Evolutionary conservation across 1,140 invertebrate genomes (phyloP), one percentile per base, ranked within the genome.

Genomic region (Microplitis demolitor): DNA sequence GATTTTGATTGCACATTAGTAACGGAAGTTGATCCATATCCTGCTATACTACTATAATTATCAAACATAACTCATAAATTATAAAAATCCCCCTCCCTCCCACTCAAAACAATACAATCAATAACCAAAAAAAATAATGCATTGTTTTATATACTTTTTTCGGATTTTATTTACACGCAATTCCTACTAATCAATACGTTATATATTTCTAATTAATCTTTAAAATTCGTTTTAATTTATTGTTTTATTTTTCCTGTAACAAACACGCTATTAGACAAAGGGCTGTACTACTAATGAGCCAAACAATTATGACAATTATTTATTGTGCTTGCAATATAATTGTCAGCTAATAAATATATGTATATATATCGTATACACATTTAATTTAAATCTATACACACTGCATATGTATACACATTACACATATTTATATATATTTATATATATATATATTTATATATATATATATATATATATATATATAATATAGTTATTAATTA

Each of bases 251-350:
- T 76, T 79, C 79, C 71, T 77, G 82, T 78, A 82, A 81, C 75
- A 81, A 76, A 83, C 79, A 82, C 80, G 78, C 77, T 82, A 82
- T 80, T 81, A 84, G 83, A 84, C 77, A 82, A 81, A 83, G 80
- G 78, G 82, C 72, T 77, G 66, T 66, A 75, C 76, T 77, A 79
- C 79, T 80, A 83, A 72, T 78, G 76, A 79, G 67, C 56, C 75
- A 78, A 79, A 80, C 78, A 80, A 75, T 80, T 77, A 78, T 78
- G 61, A 39, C 62, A 66, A 70, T 71, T 73, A 77, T 79, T 73
- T 76, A 75, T 75, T 79, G 72, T 24, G 72, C 24, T 72, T 45
- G 54, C 72, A 74, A 70, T 73, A 71, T 76, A 72, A 68, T 74
- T 68, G 60, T 54, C 61, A 70, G 16, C 70, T 53, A 58, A 76